Evolutionary conservation across 2,888 invertebrate genomes (phyloP).

Genomic region (Dicranocentrus wangi): DNA sequence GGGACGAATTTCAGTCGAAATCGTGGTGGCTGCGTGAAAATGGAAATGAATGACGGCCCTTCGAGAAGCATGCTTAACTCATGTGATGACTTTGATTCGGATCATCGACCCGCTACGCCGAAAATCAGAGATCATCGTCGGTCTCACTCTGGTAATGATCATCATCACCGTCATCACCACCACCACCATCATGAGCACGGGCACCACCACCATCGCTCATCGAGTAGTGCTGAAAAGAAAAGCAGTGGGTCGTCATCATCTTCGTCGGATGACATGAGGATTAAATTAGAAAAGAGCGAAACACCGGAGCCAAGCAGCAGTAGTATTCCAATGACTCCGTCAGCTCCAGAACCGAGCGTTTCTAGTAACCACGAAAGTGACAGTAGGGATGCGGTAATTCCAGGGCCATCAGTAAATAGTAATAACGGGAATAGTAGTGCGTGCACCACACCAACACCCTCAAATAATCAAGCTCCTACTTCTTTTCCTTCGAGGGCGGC

Average conservation of each 20-base stretch:
- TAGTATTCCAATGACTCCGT: slow-evolving; percentile 59
- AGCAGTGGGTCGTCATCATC: slow-evolving; percentile 3
- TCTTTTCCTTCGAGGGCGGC: slow-evolving; percentile 32
- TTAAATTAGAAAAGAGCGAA: slow-evolving; percentile 67
- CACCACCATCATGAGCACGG: slow-evolving; percentile 42
- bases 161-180: slow-evolving; percentile 47
- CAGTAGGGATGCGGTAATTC: slow-evolving; percentile 37
- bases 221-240: slow-evolving; percentile 30
- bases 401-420: slow-evolving; percentile 34
- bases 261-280: slow-evolving; percentile 45
- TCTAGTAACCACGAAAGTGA: slow-evolving; percentile 61
- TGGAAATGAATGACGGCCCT: slow-evolving; percentile 52
- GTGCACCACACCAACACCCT: slow-evolving; percentile 14
- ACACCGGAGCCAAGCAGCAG: slow-evolving; percentile 60
- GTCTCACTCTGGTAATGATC: slow-evolving; percentile 39
- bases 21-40: slow-evolving; percentile 30
- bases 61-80: slow-evolving; percentile 25
- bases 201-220: slow-evolving; percentile 24
- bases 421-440: slow-evolving; percentile 27
- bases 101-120: slow-evolving; percentile 65
- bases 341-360: slow-evolving; percentile 56
- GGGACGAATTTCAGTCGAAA: slow-evolving; percentile 42
- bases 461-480: slow-evolving; percentile 34
- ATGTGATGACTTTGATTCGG: slow-evolving; percentile 60
- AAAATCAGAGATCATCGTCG: slow-evolving; percentile 61